phyloP scores from a whole-genome alignment of 2,888 invertebrate species.

The Clostera curtula region DNA sequence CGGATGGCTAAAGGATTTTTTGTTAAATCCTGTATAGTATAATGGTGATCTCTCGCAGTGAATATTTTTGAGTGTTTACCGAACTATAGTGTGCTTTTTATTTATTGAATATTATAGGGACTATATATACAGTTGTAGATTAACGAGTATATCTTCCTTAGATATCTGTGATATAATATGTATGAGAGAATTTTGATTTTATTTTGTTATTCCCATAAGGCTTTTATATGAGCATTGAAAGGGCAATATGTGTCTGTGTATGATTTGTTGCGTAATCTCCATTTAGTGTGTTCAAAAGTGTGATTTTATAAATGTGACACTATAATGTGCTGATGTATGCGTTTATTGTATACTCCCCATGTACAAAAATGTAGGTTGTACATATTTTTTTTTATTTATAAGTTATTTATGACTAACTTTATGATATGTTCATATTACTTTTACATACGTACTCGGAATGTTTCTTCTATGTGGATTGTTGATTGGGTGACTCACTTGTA shows the following conservation, averaged over 20 bases:
- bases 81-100: no score
- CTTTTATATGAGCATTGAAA: slow-evolving; percentile 29
- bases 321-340: slow-evolving; percentile 25
- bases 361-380: slow-evolving; percentile 55
- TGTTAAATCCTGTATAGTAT: no score
- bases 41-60: no score
- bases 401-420: slow-evolving; percentile 33
- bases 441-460: slow-evolving; percentile 8
- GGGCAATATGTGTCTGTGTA: slow-evolving; percentile 21
- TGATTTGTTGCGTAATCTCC: slow-evolving; percentile 40
- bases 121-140: slow-evolving; percentile 46
- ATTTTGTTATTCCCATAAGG: slow-evolving; percentile 38
- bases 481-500: no score
- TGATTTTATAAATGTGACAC: slow-evolving; percentile 26
- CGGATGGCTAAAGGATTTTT: no score
- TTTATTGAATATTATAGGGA: slow-evolving; percentile 40
- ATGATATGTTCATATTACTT: slow-evolving; percentile 15
- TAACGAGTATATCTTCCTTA: slow-evolving; percentile 58
- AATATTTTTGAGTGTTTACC: no score
- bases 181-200: slow-evolving; percentile 35
- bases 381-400: slow-evolving; percentile 33
- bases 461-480: no score
- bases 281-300: slow-evolving; percentile 43
- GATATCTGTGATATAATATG: slow-evolving; percentile 69
- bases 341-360: slow-evolving; percentile 31